Conservation (phyloP, 2,888 invertebrate genomes). For the Philonicus albiceps region DNA sequence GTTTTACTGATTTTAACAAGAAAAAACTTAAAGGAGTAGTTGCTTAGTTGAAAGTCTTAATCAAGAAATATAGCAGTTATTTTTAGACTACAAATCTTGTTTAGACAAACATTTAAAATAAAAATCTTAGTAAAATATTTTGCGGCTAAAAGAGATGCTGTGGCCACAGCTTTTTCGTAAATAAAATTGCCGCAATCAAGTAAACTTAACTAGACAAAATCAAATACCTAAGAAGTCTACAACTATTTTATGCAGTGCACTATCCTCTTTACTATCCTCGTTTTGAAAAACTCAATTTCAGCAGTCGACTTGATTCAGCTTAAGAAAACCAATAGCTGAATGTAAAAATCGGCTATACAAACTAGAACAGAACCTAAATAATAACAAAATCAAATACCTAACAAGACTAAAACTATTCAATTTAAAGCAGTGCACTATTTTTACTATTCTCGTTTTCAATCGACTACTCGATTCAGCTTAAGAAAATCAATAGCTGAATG, state of each 20-base stretch:
- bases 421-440: not conserved
- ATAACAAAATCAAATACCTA: not conserved
- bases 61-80: not conserved
- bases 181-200: not conserved
- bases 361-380: not conserved
- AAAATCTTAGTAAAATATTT: not conserved
- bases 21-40: not conserved
- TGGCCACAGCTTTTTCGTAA: not conserved
- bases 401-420: too few relatives aligned
- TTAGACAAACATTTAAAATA: not conserved
- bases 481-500: too few relatives aligned
- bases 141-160: not conserved
- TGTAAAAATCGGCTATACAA: too few relatives aligned
- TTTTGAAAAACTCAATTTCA: too few relatives aligned
- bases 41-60: not conserved
- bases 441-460: too few relatives aligned
- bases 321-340: too few relatives aligned
- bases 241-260: not conserved
- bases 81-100: too few relatives aligned
- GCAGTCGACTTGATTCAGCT: too few relatives aligned
- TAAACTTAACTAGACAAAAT: not conserved
- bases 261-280: not conserved
- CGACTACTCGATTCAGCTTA: too few relatives aligned
- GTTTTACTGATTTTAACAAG: not conserved
- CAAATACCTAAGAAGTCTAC: too few relatives aligned